Percentiles rank a stretch among this genome's conserved stretches.
Evolutionary conservation across 2,888 invertebrate species (phyloP).

Genomic region (Monopis laevigella): DNA sequence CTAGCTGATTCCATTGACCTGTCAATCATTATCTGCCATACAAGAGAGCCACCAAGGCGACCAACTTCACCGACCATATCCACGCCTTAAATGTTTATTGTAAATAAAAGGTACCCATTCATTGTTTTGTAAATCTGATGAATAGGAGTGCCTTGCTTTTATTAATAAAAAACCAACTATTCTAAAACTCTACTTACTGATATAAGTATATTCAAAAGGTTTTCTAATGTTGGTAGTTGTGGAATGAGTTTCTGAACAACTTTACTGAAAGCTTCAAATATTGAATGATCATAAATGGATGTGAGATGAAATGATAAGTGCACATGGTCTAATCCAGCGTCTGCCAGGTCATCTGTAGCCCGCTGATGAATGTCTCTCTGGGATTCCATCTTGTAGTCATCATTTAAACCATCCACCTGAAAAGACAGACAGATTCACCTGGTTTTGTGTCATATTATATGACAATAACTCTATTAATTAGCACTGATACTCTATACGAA

Average conservation of each 20-base stretch:
- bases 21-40: no score
- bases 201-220: slow-evolving; percentile 96
- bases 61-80: no score
- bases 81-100: no score
- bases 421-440: slow-evolving; percentile 19
- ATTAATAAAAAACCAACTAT: no score
- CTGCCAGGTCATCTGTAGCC: slow-evolving; percentile 93
- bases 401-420: slow-evolving; percentile 94
- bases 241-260: slow-evolving; percentile 99
- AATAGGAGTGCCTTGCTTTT: no score
- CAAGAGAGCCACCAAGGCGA: no score
- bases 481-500: no score
- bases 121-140: no score
- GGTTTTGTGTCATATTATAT: no score
- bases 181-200: slow-evolving; percentile 74
- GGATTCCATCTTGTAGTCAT: slow-evolving; percentile 99
- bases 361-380: slow-evolving; percentile 98
- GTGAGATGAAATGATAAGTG: slow-evolving; percentile 95
- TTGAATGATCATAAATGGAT: slow-evolving; percentile 99
- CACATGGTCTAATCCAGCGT: slow-evolving; percentile 88
- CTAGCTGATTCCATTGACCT: no score
- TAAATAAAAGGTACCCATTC: no score
- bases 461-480: no score
- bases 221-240: slow-evolving; percentile 95
- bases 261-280: slow-evolving; percentile 99